A percentile compares a stretch with the other conserved stretches of the same genome.
These are phyloP conservation scores for Thunnus albacares DNA, from an alignment of 2,797 vertebrate genomes.

Conservation along the genomic window DNA sequence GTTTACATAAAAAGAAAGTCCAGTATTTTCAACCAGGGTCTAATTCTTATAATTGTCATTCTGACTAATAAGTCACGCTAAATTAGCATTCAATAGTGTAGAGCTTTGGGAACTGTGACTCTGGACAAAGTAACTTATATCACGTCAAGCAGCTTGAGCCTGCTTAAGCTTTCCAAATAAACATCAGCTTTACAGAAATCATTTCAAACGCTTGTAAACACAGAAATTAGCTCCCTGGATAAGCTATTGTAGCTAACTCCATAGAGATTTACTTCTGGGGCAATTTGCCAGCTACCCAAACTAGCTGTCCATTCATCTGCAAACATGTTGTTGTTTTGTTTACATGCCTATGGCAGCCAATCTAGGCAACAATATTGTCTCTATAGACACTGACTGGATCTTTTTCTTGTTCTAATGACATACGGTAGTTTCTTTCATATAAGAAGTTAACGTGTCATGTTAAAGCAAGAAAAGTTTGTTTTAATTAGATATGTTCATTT, in stretches of 20 bases:
- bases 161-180: background rate
- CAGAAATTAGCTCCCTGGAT: background rate
- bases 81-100: too few relatives aligned
- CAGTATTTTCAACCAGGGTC: background rate
- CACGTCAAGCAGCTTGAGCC: background rate
- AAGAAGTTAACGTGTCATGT: too few relatives aligned
- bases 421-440: too few relatives aligned
- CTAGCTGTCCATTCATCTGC: background rate
- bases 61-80: too few relatives aligned
- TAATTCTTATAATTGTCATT: conserved; percentile 17
- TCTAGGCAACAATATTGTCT: too few relatives aligned
- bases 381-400: too few relatives aligned
- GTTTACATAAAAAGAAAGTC: background rate
- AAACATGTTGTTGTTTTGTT: rapidly evolving
- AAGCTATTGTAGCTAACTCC: background rate
- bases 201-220: background rate
- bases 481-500: too few relatives aligned
- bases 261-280: too few relatives aligned
- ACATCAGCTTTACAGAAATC: conserved; percentile 9
- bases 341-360: background rate
- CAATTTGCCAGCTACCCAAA: too few relatives aligned
- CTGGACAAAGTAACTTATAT: conserved; percentile 3
- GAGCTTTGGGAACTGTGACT: background rate
- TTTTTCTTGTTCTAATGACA: too few relatives aligned
- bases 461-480: too few relatives aligned